phyloP scores from a whole-genome alignment of 37 sponge, comb jelly and placozoan species.

The Beroe forskalii region DNA sequence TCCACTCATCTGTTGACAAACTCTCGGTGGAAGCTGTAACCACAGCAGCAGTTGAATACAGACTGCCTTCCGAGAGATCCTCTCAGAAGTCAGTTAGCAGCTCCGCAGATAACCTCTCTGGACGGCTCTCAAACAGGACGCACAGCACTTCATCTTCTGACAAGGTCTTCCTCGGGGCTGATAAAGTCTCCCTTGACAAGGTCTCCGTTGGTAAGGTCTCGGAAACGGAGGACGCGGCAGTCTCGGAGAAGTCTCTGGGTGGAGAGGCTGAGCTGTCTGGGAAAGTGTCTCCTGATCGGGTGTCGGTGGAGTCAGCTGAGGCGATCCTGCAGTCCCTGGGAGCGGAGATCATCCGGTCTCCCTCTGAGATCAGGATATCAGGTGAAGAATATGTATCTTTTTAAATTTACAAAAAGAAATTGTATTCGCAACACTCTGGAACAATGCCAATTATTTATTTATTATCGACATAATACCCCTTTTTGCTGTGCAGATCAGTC shows the following conservation, averaged over 20 bases:
- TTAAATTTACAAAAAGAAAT: too few relatives aligned
- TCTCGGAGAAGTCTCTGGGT: too few relatives aligned
- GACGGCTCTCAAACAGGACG: neutral
- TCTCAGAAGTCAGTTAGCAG: neutral
- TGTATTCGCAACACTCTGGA: neutral
- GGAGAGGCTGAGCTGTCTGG: neutral
- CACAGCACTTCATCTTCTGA: neutral
- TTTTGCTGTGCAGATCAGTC: too few relatives aligned
- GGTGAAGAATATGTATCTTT: neutral
- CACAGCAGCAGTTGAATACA: neutral
- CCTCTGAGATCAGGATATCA: constrained; percentile 33
- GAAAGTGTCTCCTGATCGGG: neutral
- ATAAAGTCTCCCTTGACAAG: neutral
- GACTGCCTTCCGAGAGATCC: too few relatives aligned
- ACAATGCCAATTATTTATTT: too few relatives aligned
- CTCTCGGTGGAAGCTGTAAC: neutral
- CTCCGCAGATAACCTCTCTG: neutral
- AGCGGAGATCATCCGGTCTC: constrained; percentile 1
- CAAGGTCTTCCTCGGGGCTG: neutral
- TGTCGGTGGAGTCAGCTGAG: neutral
- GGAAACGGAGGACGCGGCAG: neutral
- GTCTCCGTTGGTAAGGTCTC: neutral
- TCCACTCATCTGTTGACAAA: too few relatives aligned
- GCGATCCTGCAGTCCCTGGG: constrained; percentile 15
- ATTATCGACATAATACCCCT: too few relatives aligned